Evolutionary conservation across 1,140 invertebrate species (phyloP).

Genomic region (Drosophila trapezifrons): DNA sequence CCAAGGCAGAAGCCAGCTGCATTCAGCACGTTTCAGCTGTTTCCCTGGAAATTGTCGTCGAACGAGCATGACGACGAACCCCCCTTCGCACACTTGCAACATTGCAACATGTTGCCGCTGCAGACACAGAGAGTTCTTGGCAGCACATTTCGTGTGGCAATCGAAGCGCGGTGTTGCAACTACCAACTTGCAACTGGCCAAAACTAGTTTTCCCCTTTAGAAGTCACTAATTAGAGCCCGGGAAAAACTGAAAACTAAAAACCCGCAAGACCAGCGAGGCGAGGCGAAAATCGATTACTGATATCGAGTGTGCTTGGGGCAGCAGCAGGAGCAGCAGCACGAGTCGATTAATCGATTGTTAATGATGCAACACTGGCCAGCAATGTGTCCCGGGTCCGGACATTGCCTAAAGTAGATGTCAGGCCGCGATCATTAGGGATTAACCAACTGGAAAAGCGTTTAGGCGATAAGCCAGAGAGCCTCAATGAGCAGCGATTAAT

Average conservation of each 20-base stretch:
- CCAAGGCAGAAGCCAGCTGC: slow-evolving; percentile 64
- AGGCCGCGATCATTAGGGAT: slow-evolving; percentile 24
- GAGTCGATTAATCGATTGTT: slow-evolving; percentile 50
- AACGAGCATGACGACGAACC: slow-evolving; percentile 40
- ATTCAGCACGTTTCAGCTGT: slow-evolving; percentile 63
- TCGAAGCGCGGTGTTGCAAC: slow-evolving; percentile 33
- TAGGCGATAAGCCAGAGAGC: slow-evolving; percentile 10
- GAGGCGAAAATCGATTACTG: slow-evolving; percentile 55
- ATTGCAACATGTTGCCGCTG: slow-evolving; percentile 66
- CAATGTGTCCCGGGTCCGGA: not conserved
- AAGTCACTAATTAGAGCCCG: slow-evolving; percentile 54
- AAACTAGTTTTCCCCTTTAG: slow-evolving; percentile 53
- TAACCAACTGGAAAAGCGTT: slow-evolving; percentile 22
- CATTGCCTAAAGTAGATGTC: slow-evolving; percentile 39
- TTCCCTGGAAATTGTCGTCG: slow-evolving; percentile 69
- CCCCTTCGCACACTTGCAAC: slow-evolving; percentile 16
- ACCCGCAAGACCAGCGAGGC: slow-evolving; percentile 3
- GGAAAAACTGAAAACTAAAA: slow-evolving; percentile 4
- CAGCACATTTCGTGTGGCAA: slow-evolving; percentile 59
- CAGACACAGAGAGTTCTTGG: slow-evolving; percentile 44
- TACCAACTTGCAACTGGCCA: slow-evolving; percentile 8
- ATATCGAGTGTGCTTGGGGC: slow-evolving; percentile 45
- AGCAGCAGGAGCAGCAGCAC: slow-evolving; percentile 18
- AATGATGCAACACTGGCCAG: slow-evolving; percentile 41
- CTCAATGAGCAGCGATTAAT: slow-evolving; percentile 14